A percentile compares a stretch with the other conserved stretches of the same genome.
Evolutionary conservation across 2,888 invertebrate genomes (phyloP).

Genomic region (Aquatica leii): DNA sequence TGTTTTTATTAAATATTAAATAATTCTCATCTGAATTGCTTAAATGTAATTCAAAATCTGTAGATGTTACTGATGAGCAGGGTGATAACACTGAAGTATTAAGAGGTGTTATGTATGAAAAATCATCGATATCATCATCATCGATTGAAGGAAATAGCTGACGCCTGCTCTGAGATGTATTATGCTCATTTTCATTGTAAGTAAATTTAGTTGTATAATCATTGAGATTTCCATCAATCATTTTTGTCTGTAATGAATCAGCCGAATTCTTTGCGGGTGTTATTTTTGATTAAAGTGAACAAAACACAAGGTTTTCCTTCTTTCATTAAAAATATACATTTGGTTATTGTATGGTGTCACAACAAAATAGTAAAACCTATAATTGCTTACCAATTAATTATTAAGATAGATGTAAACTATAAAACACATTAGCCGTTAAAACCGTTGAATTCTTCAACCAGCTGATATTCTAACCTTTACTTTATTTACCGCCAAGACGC

Average conservation of each 20-base stretch:
- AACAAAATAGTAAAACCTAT: background rate
- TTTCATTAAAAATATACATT: too few relatives aligned
- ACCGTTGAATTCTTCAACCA: constrained; percentile 27
- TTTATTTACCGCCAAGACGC: constrained; percentile 40
- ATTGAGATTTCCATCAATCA: background rate
- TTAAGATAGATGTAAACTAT: background rate
- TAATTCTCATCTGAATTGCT: constrained; percentile 12
- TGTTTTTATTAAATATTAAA: constrained; percentile 33
- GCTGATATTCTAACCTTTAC: constrained; percentile 37
- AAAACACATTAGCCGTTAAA: constrained; percentile 18
- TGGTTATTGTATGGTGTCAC: too few relatives aligned
- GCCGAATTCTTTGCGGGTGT: too few relatives aligned
- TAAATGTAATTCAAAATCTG: background rate
- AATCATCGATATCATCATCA: constrained; percentile 58
- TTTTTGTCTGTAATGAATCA: background rate
- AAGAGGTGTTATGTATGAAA: constrained; percentile 67
- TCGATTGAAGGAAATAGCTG: constrained; percentile 65
- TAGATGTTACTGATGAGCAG: background rate
- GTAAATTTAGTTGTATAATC: background rate
- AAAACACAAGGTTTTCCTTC: too few relatives aligned
- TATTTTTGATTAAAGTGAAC: too few relatives aligned
- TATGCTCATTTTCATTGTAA: background rate
- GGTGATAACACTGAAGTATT: constrained; percentile 49
- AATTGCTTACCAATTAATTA: background rate
- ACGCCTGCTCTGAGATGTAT: constrained; percentile 67